phyloP scores from a whole-genome alignment of 1,140 invertebrate species.

The Tetragnatha versicolor region DNA sequence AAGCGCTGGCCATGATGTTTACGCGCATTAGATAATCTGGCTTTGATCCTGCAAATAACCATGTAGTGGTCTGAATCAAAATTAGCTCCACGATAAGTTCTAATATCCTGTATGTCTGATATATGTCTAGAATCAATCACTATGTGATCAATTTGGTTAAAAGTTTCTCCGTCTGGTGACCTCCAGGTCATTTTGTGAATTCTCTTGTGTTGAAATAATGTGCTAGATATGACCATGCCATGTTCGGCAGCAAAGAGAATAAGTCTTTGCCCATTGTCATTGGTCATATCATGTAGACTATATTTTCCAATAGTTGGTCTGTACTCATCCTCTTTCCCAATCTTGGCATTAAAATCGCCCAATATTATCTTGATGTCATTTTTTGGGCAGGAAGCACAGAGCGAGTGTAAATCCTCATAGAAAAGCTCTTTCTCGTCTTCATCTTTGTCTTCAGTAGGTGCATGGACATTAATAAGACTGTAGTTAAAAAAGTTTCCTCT shows the following conservation, averaged over 20 bases:
- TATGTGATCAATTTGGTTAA: background rate
- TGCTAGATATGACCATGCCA: background rate
- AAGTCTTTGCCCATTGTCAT: background rate
- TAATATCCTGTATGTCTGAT: background rate
- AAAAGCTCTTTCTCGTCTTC: background rate
- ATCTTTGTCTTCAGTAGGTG: background rate
- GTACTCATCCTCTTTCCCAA: background rate
- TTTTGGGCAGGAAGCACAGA: no score
- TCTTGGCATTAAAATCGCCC: background rate
- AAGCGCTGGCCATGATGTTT: background rate
- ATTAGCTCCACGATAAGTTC: background rate
- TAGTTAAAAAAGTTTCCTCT: background rate
- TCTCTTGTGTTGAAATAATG: background rate
- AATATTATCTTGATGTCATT: constrained; percentile 2
- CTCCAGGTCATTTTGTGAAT: background rate
- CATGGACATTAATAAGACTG: background rate
- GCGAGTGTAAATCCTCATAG: background rate
- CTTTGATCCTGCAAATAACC: background rate
- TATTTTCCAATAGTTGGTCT: no score
- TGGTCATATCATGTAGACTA: background rate
- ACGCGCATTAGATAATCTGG: background rate
- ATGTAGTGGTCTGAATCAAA: background rate
- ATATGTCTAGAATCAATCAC: background rate
- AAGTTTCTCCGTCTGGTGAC: background rate
- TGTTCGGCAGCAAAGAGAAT: background rate